These are phyloP conservation scores for Sus cebifrons DNA, from an alignment of 2,797 vertebrate species.

Conservation along the genomic window DNA sequence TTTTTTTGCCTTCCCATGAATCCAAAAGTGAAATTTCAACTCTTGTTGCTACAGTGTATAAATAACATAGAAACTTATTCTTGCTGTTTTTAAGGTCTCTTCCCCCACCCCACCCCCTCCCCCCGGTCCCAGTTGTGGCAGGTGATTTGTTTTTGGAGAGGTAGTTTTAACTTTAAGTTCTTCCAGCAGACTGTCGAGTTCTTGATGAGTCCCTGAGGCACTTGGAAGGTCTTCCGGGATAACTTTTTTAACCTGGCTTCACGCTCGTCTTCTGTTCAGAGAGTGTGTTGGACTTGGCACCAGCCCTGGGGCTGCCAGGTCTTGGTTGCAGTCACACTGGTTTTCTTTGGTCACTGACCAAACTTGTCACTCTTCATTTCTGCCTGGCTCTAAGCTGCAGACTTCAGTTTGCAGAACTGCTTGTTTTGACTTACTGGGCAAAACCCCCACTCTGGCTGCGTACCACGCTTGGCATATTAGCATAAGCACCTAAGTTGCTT, in stretches of 20 bases:
- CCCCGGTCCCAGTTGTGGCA: not conserved
- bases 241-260: not conserved
- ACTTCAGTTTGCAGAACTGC: conserved; percentile 51
- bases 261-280: not conserved
- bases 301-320: not conserved
- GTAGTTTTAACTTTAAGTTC: not conserved
- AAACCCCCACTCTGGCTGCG: not conserved
- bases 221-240: not conserved
- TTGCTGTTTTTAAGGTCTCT: not conserved
- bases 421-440: conserved; percentile 8
- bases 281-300: not conserved
- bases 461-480: conserved; percentile 23
- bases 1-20: not conserved
- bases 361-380: conserved; percentile 59
- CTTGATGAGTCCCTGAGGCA: not conserved
- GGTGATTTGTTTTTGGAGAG: not conserved
- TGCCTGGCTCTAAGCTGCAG: conserved; percentile 58
- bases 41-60: not conserved
- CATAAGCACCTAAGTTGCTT: not conserved
- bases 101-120: too few relatives aligned
- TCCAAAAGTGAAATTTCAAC: not conserved
- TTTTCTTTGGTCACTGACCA: conserved; percentile 62
- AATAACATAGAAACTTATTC: not conserved
- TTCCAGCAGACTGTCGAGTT: not conserved
- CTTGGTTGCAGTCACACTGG: not conserved